Conservation (phyloP, 2,797 vertebrate genomes). For the Parauchenoglanis punctatus region DNA sequence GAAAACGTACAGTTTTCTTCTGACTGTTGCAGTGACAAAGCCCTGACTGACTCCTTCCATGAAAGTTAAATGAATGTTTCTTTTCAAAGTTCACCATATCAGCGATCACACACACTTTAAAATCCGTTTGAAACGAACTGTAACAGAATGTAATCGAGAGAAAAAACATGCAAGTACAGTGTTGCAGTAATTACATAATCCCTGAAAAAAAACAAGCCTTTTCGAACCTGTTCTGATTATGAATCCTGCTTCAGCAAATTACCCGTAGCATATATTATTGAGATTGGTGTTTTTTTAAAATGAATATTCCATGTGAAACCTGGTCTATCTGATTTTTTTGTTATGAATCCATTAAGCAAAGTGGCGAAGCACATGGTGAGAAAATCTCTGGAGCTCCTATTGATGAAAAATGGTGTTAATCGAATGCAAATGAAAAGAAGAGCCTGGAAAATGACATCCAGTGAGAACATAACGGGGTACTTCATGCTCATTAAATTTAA, state of each 20-base stretch:
- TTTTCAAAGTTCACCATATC: not conserved
- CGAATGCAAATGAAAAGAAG: constrained; percentile 13
- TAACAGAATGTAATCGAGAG: not conserved
- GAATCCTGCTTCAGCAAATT: not conserved
- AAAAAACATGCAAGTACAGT: not conserved
- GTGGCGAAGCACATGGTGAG: not conserved
- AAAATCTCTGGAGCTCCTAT: not conserved
- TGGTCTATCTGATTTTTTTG: not conserved
- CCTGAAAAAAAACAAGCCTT: not conserved
- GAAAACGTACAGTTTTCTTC: not conserved
- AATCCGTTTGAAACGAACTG: not conserved
- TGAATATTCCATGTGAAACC: constrained; percentile 15
- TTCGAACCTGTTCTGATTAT: not conserved
- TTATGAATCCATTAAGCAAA: constrained; percentile 17
- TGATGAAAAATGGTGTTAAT: constrained; percentile 28
- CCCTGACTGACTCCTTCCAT: not conserved
- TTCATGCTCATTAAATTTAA: constrained; percentile 26
- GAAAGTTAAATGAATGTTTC: not conserved
- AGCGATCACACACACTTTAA: not conserved
- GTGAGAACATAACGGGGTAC: not conserved
- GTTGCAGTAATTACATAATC: not conserved
- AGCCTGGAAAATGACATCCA: constrained; percentile 8
- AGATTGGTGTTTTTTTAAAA: not conserved
- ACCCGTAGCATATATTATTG: not conserved
- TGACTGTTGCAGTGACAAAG: not conserved